Evolutionary conservation across 1,140 invertebrate species (phyloP).

Genomic region (Hesperophylax magnus): DNA sequence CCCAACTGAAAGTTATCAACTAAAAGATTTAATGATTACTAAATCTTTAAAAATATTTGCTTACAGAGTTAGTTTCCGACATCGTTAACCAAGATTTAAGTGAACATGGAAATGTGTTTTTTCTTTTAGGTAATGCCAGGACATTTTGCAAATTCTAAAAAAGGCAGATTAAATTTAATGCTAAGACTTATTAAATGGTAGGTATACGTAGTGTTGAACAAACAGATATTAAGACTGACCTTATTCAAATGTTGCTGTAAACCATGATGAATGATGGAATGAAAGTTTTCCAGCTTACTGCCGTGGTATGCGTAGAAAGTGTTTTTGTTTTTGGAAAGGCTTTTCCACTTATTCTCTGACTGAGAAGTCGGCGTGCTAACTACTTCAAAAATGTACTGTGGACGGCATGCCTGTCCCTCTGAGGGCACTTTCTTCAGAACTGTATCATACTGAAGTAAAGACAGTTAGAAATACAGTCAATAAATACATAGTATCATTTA

Average conservation of each 20-base stretch:
- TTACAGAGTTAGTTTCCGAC: no score
- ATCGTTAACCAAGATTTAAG: no score
- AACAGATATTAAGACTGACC: constrained; percentile 62
- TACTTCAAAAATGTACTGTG: constrained; percentile 79
- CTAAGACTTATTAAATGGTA: background rate
- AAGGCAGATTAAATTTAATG: background rate
- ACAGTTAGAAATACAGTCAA: background rate
- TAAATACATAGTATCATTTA: background rate
- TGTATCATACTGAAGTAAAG: constrained; percentile 67
- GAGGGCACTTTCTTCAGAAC: constrained; percentile 70
- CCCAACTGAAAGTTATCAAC: no score
- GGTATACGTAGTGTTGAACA: background rate
- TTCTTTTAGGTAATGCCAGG: no score
- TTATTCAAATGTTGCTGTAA: constrained; percentile 84
- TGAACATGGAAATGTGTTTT: no score
- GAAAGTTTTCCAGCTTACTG: constrained; percentile 84
- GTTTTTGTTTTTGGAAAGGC: constrained; percentile 69
- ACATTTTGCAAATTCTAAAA: no score
- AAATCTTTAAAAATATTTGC: no score
- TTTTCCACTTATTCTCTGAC: constrained; percentile 73
- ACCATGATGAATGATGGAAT: constrained; percentile 85
- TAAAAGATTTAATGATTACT: no score
- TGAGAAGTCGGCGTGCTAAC: constrained; percentile 69
- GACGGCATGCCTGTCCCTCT: constrained; percentile 66
- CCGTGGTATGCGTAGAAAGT: constrained; percentile 84